phyloP scores from a whole-genome alignment of 2,797 vertebrate species.

The Semotilus atromaculatus region DNA sequence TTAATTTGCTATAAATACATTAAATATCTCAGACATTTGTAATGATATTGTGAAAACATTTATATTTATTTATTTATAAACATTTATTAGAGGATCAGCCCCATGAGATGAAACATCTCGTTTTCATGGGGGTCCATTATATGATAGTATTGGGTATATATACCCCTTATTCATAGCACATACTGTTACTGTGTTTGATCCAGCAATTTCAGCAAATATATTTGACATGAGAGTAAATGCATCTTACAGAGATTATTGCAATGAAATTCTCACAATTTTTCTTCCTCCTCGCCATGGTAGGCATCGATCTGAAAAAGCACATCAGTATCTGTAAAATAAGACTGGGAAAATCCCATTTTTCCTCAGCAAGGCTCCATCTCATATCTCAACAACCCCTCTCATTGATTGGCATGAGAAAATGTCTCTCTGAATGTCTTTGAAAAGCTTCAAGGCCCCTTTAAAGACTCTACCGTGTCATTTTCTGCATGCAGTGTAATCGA shows the following conservation, averaged over 20 bases:
- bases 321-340: slow-evolving; percentile 31
- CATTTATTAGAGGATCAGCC: no score
- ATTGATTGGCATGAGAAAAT: slow-evolving; percentile 47
- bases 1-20: not conserved
- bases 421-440: slow-evolving; percentile 27
- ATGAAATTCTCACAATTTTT: slow-evolving; percentile 45
- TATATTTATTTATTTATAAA: no score
- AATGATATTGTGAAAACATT: not conserved
- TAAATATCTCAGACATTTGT: not conserved
- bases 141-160: not conserved
- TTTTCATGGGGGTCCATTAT: no score
- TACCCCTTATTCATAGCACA: not conserved
- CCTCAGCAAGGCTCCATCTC: slow-evolving; percentile 24
- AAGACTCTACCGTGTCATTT: slow-evolving; percentile 7
- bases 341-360: slow-evolving; percentile 42
- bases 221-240: not conserved
- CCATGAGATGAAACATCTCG: no score
- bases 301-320: slow-evolving; percentile 46
- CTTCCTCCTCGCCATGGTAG: not conserved
- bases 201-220: slow-evolving; percentile 1
- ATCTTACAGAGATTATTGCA: not conserved
- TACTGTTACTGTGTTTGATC: not conserved
- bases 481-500: not conserved
- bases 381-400: slow-evolving; percentile 43
- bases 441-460: slow-evolving; percentile 34